Percentiles rank a stretch among this genome's conserved stretches.
Conservation (phyloP, 1,140 invertebrate genomes). For the Pseudomyrmex sp. region DNA sequence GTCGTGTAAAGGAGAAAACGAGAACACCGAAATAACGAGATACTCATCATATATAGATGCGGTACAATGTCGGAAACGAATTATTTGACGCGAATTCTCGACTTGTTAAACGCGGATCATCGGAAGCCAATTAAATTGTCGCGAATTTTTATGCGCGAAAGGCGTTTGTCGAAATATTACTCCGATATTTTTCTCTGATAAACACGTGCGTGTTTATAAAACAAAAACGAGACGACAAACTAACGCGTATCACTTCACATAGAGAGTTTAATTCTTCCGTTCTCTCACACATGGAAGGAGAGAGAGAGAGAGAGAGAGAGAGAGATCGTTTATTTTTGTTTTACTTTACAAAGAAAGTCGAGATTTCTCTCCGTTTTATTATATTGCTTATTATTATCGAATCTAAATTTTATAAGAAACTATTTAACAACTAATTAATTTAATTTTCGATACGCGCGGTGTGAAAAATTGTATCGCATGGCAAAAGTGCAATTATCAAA, state of each 20-base stretch:
- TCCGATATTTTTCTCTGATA: neutral
- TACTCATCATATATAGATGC: neutral
- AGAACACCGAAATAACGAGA: neutral
- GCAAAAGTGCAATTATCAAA: too few species aligned
- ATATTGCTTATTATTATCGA: too few species aligned
- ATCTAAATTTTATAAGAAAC: neutral
- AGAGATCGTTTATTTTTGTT: neutral
- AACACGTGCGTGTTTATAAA: neutral
- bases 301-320: too few species aligned
- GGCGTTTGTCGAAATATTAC: conserved; percentile 1
- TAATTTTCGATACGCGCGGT: too few species aligned
- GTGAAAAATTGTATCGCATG: too few species aligned
- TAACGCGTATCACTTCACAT: neutral
- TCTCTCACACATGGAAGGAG: neutral
- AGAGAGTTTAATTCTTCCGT: neutral
- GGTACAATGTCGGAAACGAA: neutral
- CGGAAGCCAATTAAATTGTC: neutral
- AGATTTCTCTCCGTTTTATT: too few species aligned
- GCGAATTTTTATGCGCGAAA: neutral
- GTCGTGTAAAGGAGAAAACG: conserved; percentile 3
- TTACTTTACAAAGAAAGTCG: too few species aligned
- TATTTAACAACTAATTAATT: too few species aligned
- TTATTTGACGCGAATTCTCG: conserved; percentile 12
- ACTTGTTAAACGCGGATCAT: conserved; percentile 21
- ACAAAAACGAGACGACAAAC: neutral